phyloP scores from a whole-genome alignment of 2,113 vertebrate genomes.

The Ahaetulla prasina region DNA sequence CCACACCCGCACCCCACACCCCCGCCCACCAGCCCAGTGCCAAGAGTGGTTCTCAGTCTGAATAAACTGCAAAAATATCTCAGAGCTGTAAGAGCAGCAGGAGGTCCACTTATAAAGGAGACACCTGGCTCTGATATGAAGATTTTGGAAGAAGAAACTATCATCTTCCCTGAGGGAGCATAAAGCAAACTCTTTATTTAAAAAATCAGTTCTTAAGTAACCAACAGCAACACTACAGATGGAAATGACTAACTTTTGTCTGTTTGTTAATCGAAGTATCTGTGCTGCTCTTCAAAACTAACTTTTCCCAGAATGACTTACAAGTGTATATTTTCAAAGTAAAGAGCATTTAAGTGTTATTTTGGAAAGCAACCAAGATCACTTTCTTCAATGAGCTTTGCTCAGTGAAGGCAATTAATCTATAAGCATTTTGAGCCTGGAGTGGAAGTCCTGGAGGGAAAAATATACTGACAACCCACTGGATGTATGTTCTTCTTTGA shows the following conservation, averaged over 20 bases:
- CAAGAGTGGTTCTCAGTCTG: not conserved
- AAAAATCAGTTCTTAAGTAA: not conserved
- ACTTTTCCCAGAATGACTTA: not conserved
- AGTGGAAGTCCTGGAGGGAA: not conserved
- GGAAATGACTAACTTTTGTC: not conserved
- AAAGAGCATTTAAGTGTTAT: not conserved
- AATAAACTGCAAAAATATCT: not conserved
- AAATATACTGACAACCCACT: not conserved
- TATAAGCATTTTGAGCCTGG: rapidly evolving
- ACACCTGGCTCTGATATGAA: not conserved
- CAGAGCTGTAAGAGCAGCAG: not conserved
- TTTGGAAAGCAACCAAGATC: not conserved
- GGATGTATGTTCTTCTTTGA: not conserved
- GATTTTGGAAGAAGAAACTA: not conserved
- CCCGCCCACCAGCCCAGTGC: not conserved
- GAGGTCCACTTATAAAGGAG: not conserved
- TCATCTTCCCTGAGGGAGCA: not conserved
- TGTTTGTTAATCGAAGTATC: not conserved
- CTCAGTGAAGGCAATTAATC: not conserved
- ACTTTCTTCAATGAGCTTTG: rapidly evolving
- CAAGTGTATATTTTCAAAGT: not conserved
- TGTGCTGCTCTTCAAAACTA: not conserved
- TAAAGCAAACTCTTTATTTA: too few species aligned
- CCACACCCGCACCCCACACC: too few species aligned
- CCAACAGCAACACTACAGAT: not conserved